A percentile compares a stretch with the other conserved stretches of the same genome.
Evolutionary conservation across 2,113 vertebrate species (phyloP).

Genomic region (Ahaetulla prasina): DNA sequence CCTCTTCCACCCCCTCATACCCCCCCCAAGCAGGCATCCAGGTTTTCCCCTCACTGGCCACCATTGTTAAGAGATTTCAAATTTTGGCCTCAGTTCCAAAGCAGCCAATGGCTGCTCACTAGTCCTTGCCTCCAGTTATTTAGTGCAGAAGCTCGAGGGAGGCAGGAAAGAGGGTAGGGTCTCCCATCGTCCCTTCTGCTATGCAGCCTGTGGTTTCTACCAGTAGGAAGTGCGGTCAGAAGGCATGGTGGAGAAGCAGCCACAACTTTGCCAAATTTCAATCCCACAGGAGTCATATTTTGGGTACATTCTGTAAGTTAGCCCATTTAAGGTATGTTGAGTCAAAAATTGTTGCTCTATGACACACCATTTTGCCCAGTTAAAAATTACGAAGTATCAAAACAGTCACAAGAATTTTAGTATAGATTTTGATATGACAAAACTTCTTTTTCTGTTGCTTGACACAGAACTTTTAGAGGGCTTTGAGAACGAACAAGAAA

Average conservation of each 20-base stretch:
- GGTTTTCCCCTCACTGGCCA: not conserved
- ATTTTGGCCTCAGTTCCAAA: not conserved
- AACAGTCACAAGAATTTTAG: not conserved
- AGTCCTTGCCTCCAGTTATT: not conserved
- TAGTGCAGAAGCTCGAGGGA: not conserved
- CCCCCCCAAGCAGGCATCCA: not conserved
- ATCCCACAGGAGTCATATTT: not conserved
- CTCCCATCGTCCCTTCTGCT: not conserved
- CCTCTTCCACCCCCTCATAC: not conserved
- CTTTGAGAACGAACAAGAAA: constrained; percentile 24
- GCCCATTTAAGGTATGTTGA: not conserved
- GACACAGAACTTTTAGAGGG: not conserved
- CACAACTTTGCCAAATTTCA: not conserved
- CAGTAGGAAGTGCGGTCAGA: not conserved
- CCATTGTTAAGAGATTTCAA: not conserved
- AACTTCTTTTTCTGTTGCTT: not conserved
- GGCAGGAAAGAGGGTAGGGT: not conserved
- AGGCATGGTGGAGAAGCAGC: not conserved
- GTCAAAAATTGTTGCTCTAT: not conserved
- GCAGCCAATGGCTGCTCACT: not conserved
- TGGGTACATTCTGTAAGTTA: not conserved
- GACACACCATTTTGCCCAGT: not conserved
- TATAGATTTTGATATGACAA: not conserved
- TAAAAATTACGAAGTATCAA: not conserved
- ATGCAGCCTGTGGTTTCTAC: not conserved